A percentile compares a stretch with the other conserved stretches of the same genome.
Evolutionary conservation across 1,140 invertebrate species (phyloP).

Genomic region (Drosophila bipectinata): DNA sequence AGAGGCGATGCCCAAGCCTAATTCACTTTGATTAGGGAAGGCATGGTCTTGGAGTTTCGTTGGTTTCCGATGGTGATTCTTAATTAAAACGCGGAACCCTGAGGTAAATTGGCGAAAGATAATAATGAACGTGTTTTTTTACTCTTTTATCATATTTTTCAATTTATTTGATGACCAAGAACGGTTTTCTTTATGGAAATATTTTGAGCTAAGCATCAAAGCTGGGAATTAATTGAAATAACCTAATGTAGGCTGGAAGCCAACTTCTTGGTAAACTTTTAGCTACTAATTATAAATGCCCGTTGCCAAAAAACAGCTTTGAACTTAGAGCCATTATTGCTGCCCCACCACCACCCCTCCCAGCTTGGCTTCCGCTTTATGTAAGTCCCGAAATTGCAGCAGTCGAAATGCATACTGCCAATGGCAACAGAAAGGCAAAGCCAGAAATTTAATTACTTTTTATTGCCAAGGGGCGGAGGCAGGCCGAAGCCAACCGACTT

Average conservation of each 20-base stretch:
- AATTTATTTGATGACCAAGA: neutral
- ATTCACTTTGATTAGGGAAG: conserved; percentile 20
- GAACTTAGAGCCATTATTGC: conserved; percentile 29
- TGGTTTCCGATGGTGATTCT: conserved; percentile 11
- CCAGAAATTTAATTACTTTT: conserved; percentile 75
- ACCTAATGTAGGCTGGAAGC: neutral
- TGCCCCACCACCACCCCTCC: neutral
- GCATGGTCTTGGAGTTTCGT: neutral
- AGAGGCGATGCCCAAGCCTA: conserved; percentile 14
- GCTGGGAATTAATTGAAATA: neutral
- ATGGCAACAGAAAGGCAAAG: conserved; percentile 44
- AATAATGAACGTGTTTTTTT: neutral
- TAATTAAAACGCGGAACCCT: conserved; percentile 24
- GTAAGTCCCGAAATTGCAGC: conserved; percentile 37
- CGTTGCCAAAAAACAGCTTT: conserved; percentile 32
- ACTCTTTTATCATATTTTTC: neutral
- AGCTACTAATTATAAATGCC: conserved; percentile 23
- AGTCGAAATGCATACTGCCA: conserved; percentile 45
- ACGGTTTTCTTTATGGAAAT: neutral
- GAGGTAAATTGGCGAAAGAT: neutral
- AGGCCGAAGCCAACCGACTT: conserved; percentile 22
- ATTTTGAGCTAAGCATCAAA: neutral
- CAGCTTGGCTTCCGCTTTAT: conserved; percentile 16
- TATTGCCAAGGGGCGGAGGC: conserved; percentile 49
- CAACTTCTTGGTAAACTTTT: neutral